A percentile compares a stretch with the other conserved stretches of the same genome.
These are phyloP conservation scores for Andrena cerasifolii DNA, from an alignment of 1,140 invertebrate genomes.

Conservation along the genomic window DNA sequence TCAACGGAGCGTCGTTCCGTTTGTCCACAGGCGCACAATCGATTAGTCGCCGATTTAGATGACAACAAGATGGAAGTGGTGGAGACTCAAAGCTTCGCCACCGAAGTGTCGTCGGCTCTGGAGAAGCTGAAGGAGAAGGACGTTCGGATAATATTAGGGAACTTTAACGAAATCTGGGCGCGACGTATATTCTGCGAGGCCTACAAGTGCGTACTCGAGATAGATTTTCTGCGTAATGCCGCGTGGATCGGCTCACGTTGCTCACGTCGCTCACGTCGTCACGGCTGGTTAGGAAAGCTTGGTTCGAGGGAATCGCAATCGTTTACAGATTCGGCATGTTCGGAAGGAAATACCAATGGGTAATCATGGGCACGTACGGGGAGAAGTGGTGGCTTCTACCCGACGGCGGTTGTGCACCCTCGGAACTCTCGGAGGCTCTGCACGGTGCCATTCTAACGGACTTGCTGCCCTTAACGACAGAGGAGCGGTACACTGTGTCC, in stretches of 20 bases:
- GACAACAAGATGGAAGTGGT: slow-evolving; percentile 90
- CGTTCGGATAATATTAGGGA: slow-evolving; percentile 97
- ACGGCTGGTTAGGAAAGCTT: not conserved
- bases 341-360: slow-evolving; percentile 97
- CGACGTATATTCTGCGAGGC: slow-evolving; percentile 97
- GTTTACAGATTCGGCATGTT: slow-evolving; percentile 90
- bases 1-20: not conserved
- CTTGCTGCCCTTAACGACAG: slow-evolving; percentile 88
- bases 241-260: no score
- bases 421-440: slow-evolving; percentile 91
- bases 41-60: slow-evolving; percentile 94
- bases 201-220: slow-evolving; percentile 84
- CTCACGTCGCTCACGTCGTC: no score
- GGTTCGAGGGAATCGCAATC: not conserved
- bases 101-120: slow-evolving; percentile 92
- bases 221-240: no score
- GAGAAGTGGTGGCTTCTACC: slow-evolving; percentile 89
- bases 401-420: slow-evolving; percentile 86
- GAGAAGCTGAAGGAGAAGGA: slow-evolving; percentile 95
- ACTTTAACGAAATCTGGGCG: slow-evolving; percentile 98
- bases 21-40: slow-evolving; percentile 91
- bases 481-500: slow-evolving; percentile 91
- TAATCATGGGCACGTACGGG: slow-evolving; percentile 94
- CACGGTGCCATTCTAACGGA: slow-evolving; percentile 96
- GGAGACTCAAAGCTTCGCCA: slow-evolving; percentile 96